Evolutionary conservation across 2,797 vertebrate genomes (phyloP), one percentile per base, ranked within the genome.

Genomic region (Chrysocyon brachyurus): DNA sequence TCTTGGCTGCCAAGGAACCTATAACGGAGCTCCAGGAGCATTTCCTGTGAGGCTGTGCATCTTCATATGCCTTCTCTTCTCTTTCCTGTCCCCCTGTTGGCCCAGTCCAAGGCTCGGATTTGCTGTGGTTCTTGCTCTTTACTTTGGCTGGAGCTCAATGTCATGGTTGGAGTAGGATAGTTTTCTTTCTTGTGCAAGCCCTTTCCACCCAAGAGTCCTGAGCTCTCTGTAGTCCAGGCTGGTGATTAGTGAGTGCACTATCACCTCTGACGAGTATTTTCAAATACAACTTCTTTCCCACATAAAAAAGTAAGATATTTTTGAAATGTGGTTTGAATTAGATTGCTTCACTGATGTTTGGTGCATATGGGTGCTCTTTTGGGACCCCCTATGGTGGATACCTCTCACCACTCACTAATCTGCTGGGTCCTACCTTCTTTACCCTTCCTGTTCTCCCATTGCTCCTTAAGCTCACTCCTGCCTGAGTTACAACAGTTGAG

Each of bases 341-440:
- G 11, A 6, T 15, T n/a, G 11, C 75, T 78, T 87, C 56, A n/a
- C 24, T 28, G 31, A 26, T 73, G 10, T 54, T 94, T 91, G 6
- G 19, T 72, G 14, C 12, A 28, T 64, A 36, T 40, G 3, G 2
- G 10, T 31, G 36, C 54, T 78, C 2, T 12, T 88, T 78, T 36
- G 33, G 10, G 16, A 17, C 0, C 4, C 6, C 1, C 16, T 1
- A 0, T n/a, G 52, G 21, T 12, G 59, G 3, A 11, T 19, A 66
- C 5, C 40, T 87, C 54, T 95, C 21, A 84, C 2, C 12, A 57
- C 16, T 22, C 17, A 56, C 22, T 49, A 22, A n/a, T 72, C 21
- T 16, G 1, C 21, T 72, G 19, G 31, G 21, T 56, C 31, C 17
- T 22, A 19, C 15, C 26, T 90, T 82, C 40, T 15, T 92, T 77